Evolutionary conservation across 2,113 vertebrate genomes (phyloP), one percentile per base, ranked within the genome.

Genomic region (Nanorana parkeri): DNA sequence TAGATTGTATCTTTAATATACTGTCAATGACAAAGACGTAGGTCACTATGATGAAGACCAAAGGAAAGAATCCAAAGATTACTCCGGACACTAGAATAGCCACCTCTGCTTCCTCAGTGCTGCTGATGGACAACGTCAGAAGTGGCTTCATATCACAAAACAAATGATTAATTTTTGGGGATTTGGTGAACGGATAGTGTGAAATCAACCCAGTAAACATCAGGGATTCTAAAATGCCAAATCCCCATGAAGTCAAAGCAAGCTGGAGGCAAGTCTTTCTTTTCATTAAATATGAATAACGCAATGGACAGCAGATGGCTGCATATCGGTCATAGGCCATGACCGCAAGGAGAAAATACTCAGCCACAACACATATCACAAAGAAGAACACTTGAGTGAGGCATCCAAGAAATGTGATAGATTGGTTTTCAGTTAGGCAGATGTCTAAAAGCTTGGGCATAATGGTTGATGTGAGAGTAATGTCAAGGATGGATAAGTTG

Each of bases 1-100:
- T 7, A 61, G 87, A 90, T 1, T 74, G 77, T 17, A 88, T 84
- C 81, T 80, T 87, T 54, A 89, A 58, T 80, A 89, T 86, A 6
- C 84, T 84, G 20, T 77, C 64, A 67, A 88, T 73, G 21, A 88
- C 88, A 32, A 54, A 79, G 16, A 88, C 24, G 17, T 89, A 90
- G 10, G 69, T 36, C 8, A n/a, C 55, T 23, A 72, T 7, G 8
- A 29, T 72, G 19, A 55, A 29, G 3, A 19, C 8, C 13, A 72
- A 55, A 17, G 69, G 21, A 5, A 29, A 23, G 5, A 55, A 52
- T 16, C 21, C 69, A 54, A 72, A 28, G 21, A 77, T 8, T 21
- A 72, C 41, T 36, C 51, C 73, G 5, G 67, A 60, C 67, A 68
- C 21, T 16, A 81, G 61, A 74, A n/a, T 47, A 10, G 74, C 28